Conservation (phyloP, 2,888 invertebrate genomes). For the Andrena haemorrhoa region DNA sequence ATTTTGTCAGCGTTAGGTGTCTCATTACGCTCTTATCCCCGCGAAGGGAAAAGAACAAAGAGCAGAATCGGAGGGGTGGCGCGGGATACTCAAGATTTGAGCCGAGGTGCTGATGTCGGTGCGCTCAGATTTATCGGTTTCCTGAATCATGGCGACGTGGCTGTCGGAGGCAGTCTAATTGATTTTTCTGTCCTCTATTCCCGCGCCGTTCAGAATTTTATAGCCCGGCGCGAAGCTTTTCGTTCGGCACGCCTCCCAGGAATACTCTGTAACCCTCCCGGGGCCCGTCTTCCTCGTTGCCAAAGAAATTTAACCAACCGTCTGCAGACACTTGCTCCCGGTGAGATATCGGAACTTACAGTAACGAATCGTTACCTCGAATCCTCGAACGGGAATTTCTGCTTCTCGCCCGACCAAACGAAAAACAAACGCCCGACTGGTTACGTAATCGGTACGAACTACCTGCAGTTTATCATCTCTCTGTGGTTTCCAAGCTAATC, state of each 20-base stretch:
- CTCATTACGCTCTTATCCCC: conserved; percentile 44
- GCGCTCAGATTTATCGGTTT: conserved; percentile 77
- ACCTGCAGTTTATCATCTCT: not conserved
- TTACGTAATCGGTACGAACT: conserved; percentile 1
- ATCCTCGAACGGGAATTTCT: conserved; percentile 6
- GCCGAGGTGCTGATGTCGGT: conserved; percentile 69
- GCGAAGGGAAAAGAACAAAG: conserved; percentile 8
- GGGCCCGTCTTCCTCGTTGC: conserved; percentile 49
- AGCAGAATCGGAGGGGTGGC: conserved; percentile 26
- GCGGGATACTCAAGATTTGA: conserved; percentile 65
- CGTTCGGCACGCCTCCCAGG: conserved; percentile 55
- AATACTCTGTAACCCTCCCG: conserved; percentile 55
- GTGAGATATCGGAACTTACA: conserved; percentile 51
- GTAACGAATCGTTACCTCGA: conserved; percentile 45
- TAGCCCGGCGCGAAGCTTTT: conserved; percentile 64
- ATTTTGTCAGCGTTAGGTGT: conserved; percentile 50
- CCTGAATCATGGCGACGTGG: conserved; percentile 77
- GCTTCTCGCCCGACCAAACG: not conserved
- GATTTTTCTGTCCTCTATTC: conserved; percentile 75
- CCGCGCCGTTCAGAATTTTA: conserved; percentile 70
- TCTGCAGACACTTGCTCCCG: conserved; percentile 45
- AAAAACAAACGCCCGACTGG: not conserved
- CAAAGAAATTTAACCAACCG: conserved; percentile 64
- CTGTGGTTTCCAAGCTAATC: too few relatives aligned
- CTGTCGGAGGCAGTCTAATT: conserved; percentile 78